These are phyloP conservation scores for Drosophila testacea DNA, from an alignment of 2,888 invertebrate species.

Conservation along the genomic window DNA sequence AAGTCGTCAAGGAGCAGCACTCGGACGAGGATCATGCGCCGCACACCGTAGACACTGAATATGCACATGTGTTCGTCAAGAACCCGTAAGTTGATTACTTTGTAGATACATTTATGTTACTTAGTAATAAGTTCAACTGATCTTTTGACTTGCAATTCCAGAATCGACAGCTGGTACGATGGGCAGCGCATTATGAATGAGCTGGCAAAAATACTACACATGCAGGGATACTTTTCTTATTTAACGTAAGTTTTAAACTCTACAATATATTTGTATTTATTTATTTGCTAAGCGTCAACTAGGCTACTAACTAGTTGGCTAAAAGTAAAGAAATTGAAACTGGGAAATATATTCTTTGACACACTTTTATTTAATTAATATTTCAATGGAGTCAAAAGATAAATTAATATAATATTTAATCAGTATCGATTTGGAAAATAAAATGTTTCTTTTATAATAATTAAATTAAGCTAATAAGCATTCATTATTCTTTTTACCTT, in stretches of 20 bases:
- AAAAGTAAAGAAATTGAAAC: too few relatives aligned
- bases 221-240: constrained; percentile 85
- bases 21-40: constrained; percentile 86
- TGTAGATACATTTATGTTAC: neutral
- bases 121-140: too few relatives aligned
- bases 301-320: too few relatives aligned
- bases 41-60: constrained; percentile 90
- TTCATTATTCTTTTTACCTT: too few relatives aligned
- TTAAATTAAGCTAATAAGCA: too few relatives aligned
- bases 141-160: constrained; percentile 58
- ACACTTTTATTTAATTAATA: too few relatives aligned
- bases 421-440: too few relatives aligned
- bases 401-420: too few relatives aligned
- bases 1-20: constrained; percentile 83
- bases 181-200: constrained; percentile 90
- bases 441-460: too few relatives aligned
- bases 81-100: constrained; percentile 87
- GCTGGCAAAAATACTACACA: constrained; percentile 89
- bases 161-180: constrained; percentile 89
- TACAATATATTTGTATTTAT: neutral
- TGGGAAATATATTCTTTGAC: too few relatives aligned
- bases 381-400: too few relatives aligned
- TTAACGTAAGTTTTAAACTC: constrained; percentile 76
- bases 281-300: neutral
- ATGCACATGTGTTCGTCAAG: constrained; percentile 91